phyloP scores from a whole-genome alignment of 2,888 invertebrate genomes.

The Pantelozetes paolii region DNA sequence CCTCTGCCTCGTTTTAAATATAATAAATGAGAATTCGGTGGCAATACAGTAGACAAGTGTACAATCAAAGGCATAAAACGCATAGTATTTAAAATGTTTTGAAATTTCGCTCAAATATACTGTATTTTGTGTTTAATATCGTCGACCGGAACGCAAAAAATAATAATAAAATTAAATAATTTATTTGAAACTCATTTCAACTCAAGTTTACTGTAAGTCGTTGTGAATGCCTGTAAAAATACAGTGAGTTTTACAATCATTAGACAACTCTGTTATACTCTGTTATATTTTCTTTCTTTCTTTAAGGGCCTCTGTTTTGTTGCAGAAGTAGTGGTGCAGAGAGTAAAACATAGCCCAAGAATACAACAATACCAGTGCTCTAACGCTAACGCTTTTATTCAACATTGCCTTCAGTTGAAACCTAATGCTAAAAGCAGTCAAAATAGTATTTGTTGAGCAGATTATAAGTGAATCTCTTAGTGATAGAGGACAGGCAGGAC shows the following conservation, averaged over 20 bases:
- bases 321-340: conserved; percentile 19
- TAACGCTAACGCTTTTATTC: background rate
- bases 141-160: conserved; percentile 25
- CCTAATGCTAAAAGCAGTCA: background rate
- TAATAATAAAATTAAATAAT: background rate
- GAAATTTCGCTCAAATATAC: background rate
- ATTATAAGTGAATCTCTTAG: conserved; percentile 25
- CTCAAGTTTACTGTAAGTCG: background rate
- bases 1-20: background rate
- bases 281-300: background rate
- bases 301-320: background rate
- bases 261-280: background rate
- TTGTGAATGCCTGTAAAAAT: background rate
- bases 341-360: background rate
- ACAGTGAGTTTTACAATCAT: background rate
- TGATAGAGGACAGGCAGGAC: background rate
- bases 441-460: background rate
- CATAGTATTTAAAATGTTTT: too few relatives aligned
- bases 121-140: conserved; percentile 19
- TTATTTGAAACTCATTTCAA: conserved; percentile 18
- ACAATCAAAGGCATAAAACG: background rate
- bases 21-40: background rate
- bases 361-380: background rate
- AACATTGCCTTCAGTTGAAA: background rate
- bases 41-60: background rate